Base-by-base conservation (phyloP, 2,888 invertebrate species). In the Drosophila affinis region DNA sequence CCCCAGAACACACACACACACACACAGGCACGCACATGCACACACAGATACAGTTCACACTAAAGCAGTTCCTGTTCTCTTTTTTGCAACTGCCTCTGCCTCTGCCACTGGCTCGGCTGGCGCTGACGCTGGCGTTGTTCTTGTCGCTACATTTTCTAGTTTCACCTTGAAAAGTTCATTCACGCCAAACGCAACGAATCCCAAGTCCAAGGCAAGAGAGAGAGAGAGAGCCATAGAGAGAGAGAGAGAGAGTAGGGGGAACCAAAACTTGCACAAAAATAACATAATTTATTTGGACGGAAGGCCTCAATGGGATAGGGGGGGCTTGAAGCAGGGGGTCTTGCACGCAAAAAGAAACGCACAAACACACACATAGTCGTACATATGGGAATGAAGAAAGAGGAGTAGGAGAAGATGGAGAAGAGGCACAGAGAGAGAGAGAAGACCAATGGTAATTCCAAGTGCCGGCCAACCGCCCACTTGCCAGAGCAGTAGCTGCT, bases 141-240 rank as follows among this genome's bases (percentile, higher is more conserved):
- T 71, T 59, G 57, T 29, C 53, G 71, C 82, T 82, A 87, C 77
- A 82, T 79, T 81, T 78, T 79, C 87, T 76, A 89, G 84, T 88
- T 90, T 90, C 90, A 90, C 89, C 89, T 89, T 90, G 89, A 90
- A 90, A 90, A 90, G 89, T 90, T 90, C 89, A 90, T 90, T 90
- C 89, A 90, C 89, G 89, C 79, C 87, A 88, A 89, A 90, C 90
- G 89, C 90, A 89, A 81, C 83, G 77, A 71, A 39, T 67, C 69
- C 72, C 73, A 76, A 85, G 78, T 82, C 75, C 79, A 52, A 59
- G 69, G 64, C 62, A 44, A 59, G 63, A 57, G 61, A 55, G 46
- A 59, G 63, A 57, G 61, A 55, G 49, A 76, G 48, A 68, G 62
- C 45, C 54, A 70, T 58, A 67, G 58, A 39, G 21, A 64, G 45